These are phyloP conservation scores for Temnothorax rugatulus DNA, from an alignment of 2,888 invertebrate species.

Conservation along the genomic window DNA sequence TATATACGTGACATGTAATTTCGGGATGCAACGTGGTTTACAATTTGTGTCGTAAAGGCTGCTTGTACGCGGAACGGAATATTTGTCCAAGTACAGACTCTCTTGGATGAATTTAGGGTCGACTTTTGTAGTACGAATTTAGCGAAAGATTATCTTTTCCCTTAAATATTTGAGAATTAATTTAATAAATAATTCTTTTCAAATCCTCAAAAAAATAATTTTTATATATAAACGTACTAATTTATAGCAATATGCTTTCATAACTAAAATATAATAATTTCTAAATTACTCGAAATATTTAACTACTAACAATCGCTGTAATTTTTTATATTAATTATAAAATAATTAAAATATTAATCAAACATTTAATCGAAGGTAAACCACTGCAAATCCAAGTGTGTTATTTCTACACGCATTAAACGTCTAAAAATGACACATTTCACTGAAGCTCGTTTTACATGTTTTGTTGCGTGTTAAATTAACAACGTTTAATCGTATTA, in stretches of 20 bases:
- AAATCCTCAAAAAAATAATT: not conserved
- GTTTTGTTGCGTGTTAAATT: too few relatives aligned
- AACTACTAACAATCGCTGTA: not conserved
- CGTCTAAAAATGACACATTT: too few relatives aligned
- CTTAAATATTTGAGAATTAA: not conserved
- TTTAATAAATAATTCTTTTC: not conserved
- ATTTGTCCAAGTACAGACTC: not conserved
- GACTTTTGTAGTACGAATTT: not conserved
- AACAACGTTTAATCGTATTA: too few relatives aligned
- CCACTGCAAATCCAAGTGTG: too few relatives aligned
- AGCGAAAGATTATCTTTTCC: not conserved
- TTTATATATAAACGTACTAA: not conserved
- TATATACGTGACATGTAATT: constrained; percentile 34
- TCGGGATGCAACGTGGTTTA: constrained; percentile 24
- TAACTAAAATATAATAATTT: not conserved
- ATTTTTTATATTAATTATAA: not conserved
- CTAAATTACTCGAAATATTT: not conserved
- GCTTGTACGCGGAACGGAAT: not conserved
- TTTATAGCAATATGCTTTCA: not conserved
- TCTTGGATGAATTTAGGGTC: not conserved
- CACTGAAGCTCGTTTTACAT: too few relatives aligned
- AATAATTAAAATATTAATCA: not conserved
- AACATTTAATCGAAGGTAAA: not conserved
- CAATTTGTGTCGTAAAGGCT: constrained; percentile 21
- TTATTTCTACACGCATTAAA: too few relatives aligned